Conservation (phyloP, 92 coral and sea anemone species). For the Actinostola sp. region DNA sequence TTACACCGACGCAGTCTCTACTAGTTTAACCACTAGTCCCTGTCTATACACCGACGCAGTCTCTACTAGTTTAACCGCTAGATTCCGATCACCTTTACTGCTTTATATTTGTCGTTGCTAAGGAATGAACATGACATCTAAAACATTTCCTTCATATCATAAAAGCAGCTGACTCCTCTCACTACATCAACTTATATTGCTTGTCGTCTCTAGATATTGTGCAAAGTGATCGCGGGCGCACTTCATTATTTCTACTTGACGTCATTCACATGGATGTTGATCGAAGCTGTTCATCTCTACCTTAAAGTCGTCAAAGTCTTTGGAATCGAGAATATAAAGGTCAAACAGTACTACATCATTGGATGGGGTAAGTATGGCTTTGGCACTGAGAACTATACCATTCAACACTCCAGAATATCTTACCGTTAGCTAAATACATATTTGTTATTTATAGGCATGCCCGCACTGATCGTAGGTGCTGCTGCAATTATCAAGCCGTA, state of each 20-base stretch:
- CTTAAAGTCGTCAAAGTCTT: constrained; percentile 87
- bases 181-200: too few relatives aligned
- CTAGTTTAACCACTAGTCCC: too few relatives aligned
- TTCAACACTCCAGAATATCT: background rate
- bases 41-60: too few relatives aligned
- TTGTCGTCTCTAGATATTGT: constrained; percentile 58
- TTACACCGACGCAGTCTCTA: too few relatives aligned
- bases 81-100: too few relatives aligned
- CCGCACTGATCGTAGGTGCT: constrained; percentile 47
- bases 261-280: constrained; percentile 85
- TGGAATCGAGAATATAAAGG: constrained; percentile 69
- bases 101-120: too few relatives aligned
- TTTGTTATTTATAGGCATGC: constrained; percentile 45
- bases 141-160: too few relatives aligned
- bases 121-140: too few relatives aligned
- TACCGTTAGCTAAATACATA: background rate
- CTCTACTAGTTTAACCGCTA: too few relatives aligned
- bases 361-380: constrained; percentile 87
- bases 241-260: constrained; percentile 78
- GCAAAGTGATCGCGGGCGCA: constrained; percentile 70
- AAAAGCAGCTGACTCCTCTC: too few relatives aligned
- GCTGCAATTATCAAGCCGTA: constrained; percentile 46
- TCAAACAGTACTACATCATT: constrained; percentile 62
- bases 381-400: background rate
- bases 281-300: constrained; percentile 87